These are phyloP conservation scores for Aldabrachelys gigantea DNA, from an alignment of 2,113 vertebrate species.

Conservation along the genomic window DNA sequence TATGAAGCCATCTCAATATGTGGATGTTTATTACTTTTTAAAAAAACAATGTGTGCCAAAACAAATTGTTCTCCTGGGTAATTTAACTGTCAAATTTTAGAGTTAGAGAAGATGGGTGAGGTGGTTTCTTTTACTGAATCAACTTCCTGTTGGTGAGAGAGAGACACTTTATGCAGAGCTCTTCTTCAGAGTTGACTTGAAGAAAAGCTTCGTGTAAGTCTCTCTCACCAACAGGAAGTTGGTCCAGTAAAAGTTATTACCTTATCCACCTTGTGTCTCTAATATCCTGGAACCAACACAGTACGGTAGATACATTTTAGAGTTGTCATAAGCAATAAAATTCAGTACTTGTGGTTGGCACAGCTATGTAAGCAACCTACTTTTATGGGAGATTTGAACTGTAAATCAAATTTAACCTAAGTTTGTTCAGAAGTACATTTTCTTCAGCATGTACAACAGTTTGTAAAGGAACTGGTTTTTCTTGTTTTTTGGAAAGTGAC, in stretches of 20 bases:
- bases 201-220: not conserved
- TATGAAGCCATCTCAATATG: fast-evolving
- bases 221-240: not conserved
- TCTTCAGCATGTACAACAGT: not conserved
- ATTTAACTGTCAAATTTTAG: fast-evolving
- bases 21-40: not conserved
- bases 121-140: not conserved
- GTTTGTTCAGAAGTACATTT: not conserved
- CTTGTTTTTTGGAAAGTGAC: not conserved
- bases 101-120: not conserved
- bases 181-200: not conserved
- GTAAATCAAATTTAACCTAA: fast-evolving
- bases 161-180: not conserved
- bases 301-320: fast-evolving
- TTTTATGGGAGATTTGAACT: not conserved
- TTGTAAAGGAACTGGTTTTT: not conserved
- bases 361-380: fast-evolving
- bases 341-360: fast-evolving
- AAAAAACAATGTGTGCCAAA: not conserved
- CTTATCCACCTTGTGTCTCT: not conserved
- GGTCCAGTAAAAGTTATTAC: not conserved
- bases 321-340: not conserved
- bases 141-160: not conserved
- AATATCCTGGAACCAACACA: not conserved
- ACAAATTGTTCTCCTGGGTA: not conserved